These are phyloP conservation scores for Hyaena hyaena DNA, from an alignment of 2,113 vertebrate genomes.

Conservation along the genomic window DNA sequence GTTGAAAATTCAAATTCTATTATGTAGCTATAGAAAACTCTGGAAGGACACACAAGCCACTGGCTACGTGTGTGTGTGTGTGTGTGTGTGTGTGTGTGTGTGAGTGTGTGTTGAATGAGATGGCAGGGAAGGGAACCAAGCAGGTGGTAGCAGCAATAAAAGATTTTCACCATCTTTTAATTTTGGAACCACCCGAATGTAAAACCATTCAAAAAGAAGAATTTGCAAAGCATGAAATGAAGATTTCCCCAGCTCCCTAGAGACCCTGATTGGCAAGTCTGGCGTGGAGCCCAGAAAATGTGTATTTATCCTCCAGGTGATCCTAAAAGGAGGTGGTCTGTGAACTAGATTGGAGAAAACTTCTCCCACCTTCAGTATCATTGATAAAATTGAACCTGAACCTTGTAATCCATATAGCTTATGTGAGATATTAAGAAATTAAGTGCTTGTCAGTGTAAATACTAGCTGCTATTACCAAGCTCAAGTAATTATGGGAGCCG, in stretches of 20 bases:
- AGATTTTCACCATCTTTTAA: background rate
- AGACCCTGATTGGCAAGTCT: background rate
- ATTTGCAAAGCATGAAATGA: background rate
- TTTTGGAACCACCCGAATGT: background rate
- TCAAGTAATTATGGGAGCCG: background rate
- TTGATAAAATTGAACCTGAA: background rate
- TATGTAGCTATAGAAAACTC: background rate
- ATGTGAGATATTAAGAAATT: background rate
- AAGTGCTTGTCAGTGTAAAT: background rate
- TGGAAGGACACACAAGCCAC: background rate
- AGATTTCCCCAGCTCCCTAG: background rate
- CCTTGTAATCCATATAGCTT: background rate
- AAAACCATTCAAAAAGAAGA: background rate
- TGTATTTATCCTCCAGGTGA: background rate
- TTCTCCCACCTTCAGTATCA: background rate
- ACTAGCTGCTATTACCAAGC: background rate
- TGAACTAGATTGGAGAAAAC: background rate
- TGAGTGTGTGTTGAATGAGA: rapidly evolving
- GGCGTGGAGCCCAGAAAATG: background rate
- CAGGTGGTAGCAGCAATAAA: background rate
- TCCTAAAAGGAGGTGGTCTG: background rate
- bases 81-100: rapidly evolving
- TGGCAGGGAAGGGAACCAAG: background rate
- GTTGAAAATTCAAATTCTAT: background rate
- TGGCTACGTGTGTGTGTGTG: too few species aligned